Conservation (phyloP, 2,888 invertebrate genomes). For the Tetragonula carbonaria region DNA sequence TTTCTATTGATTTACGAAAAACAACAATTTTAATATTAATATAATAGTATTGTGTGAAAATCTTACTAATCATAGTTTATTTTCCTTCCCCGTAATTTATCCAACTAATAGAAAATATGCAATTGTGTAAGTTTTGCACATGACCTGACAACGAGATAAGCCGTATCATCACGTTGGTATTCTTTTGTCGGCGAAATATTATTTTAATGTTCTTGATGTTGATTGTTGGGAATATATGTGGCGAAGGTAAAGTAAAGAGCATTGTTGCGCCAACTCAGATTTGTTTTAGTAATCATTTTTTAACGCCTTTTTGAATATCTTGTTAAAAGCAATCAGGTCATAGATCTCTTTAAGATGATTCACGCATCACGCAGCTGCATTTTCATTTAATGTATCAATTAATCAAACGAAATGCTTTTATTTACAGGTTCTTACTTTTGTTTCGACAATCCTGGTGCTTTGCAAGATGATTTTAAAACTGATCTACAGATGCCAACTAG, state of each 20-base stretch:
- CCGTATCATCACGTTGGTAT: slow-evolving; percentile 20
- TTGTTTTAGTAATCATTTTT: slow-evolving; percentile 33
- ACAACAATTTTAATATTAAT: neutral
- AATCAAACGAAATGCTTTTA: slow-evolving; percentile 58
- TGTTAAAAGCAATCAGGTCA: slow-evolving; percentile 2
- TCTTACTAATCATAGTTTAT: slow-evolving; percentile 13
- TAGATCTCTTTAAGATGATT: slow-evolving; percentile 24
- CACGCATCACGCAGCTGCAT: slow-evolving; percentile 5
- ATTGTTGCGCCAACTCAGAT: neutral
- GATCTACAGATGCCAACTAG: slow-evolving; percentile 93
- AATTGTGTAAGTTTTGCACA: slow-evolving; percentile 4
- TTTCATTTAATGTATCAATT: neutral
- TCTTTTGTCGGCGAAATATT: slow-evolving; percentile 29
- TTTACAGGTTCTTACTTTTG: slow-evolving; percentile 97
- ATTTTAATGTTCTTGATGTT: slow-evolving; percentile 37
- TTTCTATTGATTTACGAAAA: neutral
- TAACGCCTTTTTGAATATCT: neutral
- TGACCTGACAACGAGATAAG: slow-evolving; percentile 26
- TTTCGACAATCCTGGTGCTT: slow-evolving; percentile 97
- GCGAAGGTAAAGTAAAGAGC: slow-evolving; percentile 10
- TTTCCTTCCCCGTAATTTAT: neutral
- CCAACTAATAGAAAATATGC: neutral
- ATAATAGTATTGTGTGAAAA: neutral
- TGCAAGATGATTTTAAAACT: slow-evolving; percentile 93
- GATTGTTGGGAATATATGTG: neutral